Base-by-base conservation (phyloP, 2,113 vertebrate species). In the Epinephelus moara region DNA sequence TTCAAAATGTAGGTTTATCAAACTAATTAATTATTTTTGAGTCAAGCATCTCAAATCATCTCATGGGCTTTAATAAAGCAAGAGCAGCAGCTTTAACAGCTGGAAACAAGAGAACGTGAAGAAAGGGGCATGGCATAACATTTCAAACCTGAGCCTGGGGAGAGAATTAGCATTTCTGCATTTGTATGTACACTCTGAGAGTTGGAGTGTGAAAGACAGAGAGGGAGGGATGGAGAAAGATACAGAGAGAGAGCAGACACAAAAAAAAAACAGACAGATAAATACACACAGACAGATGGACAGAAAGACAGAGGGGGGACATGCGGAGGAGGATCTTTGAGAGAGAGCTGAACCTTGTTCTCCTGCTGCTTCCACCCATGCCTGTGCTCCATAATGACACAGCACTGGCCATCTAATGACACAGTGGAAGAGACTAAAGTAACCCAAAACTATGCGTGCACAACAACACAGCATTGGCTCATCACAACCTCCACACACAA, bases 341-440 rank as follows among this genome's bases (percentile, higher is more conserved):
- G 81, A 78, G 76, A 84, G 33, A 86, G 75, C 73, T 85, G 81
- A 89, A 89, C 81, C 81, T 91, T 78, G 85, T 91, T 86, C 87
- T 88, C 89, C 88, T 87, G 90, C 90, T 93, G 89, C 80, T 93
- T 92, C 88, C 90, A 89, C 84, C 87, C 89, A 91, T 92, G 89
- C 81, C 82, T 88, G 50, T 69, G 62, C 86, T 85, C 85, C 69
- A 80, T 94, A 93, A 93, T 91, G 92, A 92, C 92, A 94, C 92
- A 91, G 90, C 91, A 92, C 79, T 75, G 78, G 86, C 71, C 71
- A 57, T 73, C 66, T 93, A 94, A 91, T 94, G 89, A 90, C 88
- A 91, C 85, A 91, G 86, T 81, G 67, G 77, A 88, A 70, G 70
- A 84, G 82, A 80, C 80, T 67, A 86, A 80, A 88, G 82, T 82